These are phyloP conservation scores for Phaetusa simplex DNA, from an alignment of 2,113 vertebrate genomes.

Conservation along the genomic window DNA sequence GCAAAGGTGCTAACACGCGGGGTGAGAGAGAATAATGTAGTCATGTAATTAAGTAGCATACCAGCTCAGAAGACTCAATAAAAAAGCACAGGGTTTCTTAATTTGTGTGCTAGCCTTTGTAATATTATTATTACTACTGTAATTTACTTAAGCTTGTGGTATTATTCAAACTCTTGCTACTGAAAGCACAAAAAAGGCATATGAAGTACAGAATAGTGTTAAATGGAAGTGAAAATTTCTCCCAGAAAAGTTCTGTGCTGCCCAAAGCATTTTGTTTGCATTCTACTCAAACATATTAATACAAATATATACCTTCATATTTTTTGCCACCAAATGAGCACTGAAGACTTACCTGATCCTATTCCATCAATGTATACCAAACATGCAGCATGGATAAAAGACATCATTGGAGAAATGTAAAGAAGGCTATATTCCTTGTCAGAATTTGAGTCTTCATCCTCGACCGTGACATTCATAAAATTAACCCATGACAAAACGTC, in stretches of 20 bases:
- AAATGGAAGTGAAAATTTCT: background rate
- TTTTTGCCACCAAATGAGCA: background rate
- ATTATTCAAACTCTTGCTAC: background rate
- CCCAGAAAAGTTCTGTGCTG: background rate
- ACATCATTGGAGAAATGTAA: conserved; percentile 73
- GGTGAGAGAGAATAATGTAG: fast-evolving
- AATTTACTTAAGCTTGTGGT: background rate
- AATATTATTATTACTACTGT: background rate
- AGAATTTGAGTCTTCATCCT: conserved; percentile 53
- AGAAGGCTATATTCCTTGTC: conserved; percentile 33
- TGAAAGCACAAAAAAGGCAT: background rate
- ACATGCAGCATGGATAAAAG: conserved; percentile 93
- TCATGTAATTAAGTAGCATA: background rate
- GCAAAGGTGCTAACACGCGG: background rate
- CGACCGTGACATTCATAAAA: conserved; percentile 87
- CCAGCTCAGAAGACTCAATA: background rate
- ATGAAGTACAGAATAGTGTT: background rate
- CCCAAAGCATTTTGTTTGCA: background rate
- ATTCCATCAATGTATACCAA: conserved; percentile 93
- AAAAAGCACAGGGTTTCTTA: background rate
- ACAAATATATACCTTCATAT: background rate
- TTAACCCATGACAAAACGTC: conserved; percentile 93
- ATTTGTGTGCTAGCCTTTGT: background rate
- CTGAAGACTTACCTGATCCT: conserved; percentile 84
- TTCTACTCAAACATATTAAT: background rate